A percentile compares a stretch with the other conserved stretches of the same genome.
phyloP scores from a whole-genome alignment of 2,888 invertebrate species.

The Seladonia tumulorum region DNA sequence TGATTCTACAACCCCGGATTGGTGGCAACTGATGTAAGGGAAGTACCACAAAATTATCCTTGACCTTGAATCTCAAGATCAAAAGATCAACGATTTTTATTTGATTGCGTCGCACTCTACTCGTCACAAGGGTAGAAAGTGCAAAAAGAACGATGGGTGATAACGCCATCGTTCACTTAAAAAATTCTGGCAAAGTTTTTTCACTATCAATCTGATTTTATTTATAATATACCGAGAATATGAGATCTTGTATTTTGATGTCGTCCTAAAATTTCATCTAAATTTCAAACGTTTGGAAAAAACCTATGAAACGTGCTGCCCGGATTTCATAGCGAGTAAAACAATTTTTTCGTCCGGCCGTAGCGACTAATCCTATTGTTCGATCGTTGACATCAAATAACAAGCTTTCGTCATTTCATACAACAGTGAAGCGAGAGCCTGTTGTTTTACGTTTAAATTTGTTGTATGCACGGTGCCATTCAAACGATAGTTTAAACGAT shows the following conservation, averaged over 20 bases:
- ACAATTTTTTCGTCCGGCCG: neutral
- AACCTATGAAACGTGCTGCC: neutral
- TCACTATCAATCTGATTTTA: no score
- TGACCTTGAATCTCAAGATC: no score
- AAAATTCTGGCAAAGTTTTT: no score
- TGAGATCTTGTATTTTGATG: neutral
- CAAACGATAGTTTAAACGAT: neutral
- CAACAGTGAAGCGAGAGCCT: neutral
- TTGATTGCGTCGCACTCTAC: no score
- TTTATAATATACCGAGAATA: no score
- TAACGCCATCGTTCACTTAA: no score
- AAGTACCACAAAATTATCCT: no score
- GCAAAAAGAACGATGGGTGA: no score
- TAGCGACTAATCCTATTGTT: neutral
- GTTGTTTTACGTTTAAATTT: neutral
- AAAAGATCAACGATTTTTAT: no score
- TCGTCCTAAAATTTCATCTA: neutral
- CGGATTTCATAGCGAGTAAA: neutral
- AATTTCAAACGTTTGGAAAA: neutral
- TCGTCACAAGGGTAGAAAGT: no score
- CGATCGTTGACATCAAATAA: neutral
- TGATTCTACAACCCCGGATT: no score
- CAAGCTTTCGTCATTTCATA: neutral
- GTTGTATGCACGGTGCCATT: neutral
- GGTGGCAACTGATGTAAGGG: no score